Base-by-base conservation (phyloP, 2,888 invertebrate genomes). In the Hecatera dysodea region DNA sequence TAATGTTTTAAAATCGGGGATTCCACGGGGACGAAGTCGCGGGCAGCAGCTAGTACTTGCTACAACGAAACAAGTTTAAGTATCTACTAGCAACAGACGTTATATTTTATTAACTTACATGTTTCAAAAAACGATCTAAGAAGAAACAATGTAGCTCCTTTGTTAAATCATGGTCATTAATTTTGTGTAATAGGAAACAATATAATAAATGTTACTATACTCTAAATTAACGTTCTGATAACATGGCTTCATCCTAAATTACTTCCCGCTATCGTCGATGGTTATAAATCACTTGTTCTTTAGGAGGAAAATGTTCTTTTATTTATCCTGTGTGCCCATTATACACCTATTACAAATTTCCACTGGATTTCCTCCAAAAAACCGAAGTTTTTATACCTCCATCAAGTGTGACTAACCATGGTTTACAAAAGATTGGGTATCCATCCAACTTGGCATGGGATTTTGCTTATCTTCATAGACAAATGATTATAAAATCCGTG, bases 201-300 rank as follows among this genome's bases (percentile, higher is more conserved):
- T 17, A 17, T 36, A 53, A 67, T 67, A 36, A 67, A 52, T 53
- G 44, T 15, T 33, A 24, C 33, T 44, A 44, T 36, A 15, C 2
- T 8, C 7, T 12, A n/a, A 67, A 66, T 52, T 36, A 75, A 71
- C 19, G 46, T 39, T 27, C n/a, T 1, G 48, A 48, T 72, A 36
- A 27, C 22, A 50, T 36, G 46, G 24, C 27, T 17, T 44, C 27
- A 72, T 78, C 22, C 72, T 55, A 60, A 73, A 78, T 73, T 42
- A 73, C 53, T 42, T 55, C 48, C 53, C 42, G 71, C 19, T 68
- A 77, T 56, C 33, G 50, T 12, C 17, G 12, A 6, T 24, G 12
- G 55, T 29, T n/a, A 44, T 72, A 78, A 72, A 74, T 74, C 55
- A 72, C 50, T 50, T 44, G 29, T 79, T 61, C 50, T 72, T 22